Percentiles rank a stretch among this genome's conserved stretches.
phyloP scores from a whole-genome alignment of 2,888 invertebrate genomes.

The Magallana nippona region DNA sequence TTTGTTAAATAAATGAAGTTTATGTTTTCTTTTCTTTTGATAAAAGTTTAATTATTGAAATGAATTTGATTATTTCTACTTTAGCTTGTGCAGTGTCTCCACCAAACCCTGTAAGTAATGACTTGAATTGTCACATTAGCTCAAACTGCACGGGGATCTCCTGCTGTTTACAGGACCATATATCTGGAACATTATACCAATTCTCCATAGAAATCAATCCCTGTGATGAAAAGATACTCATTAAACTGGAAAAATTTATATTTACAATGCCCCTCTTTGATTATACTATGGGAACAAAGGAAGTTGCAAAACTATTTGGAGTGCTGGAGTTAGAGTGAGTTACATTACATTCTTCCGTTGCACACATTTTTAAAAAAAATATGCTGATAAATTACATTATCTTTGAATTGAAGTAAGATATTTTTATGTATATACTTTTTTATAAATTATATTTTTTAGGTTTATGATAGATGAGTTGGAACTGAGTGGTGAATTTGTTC shows the following conservation, averaged over 20 bases:
- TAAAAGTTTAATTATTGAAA: too few species aligned
- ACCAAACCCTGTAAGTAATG: neutral
- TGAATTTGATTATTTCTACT: neutral
- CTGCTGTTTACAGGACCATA: slow-evolving; percentile 42
- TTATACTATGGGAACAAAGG: slow-evolving; percentile 46
- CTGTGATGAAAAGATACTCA: slow-evolving; percentile 41
- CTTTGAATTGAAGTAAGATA: too few species aligned
- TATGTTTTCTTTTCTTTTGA: too few species aligned
- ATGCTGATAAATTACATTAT: too few species aligned
- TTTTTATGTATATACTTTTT: too few species aligned
- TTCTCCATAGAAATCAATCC: slow-evolving; percentile 38
- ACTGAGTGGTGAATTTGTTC: slow-evolving; percentile 14
- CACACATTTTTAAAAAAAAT: too few species aligned
- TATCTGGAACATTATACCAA: slow-evolving; percentile 21
- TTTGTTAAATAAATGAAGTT: too few species aligned
- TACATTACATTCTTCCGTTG: neutral
- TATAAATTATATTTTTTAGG: neutral
- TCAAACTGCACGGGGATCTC: slow-evolving; percentile 36
- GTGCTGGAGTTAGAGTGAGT: slow-evolving; percentile 30
- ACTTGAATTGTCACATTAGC: slow-evolving; percentile 33
- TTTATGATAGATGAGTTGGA: slow-evolving; percentile 41
- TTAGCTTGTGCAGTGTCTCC: slow-evolving; percentile 35
- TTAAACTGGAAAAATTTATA: slow-evolving; percentile 44
- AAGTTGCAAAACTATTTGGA: slow-evolving; percentile 17
- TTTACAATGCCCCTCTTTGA: slow-evolving; percentile 36